Base-by-base conservation (phyloP, 1,140 invertebrate species). In the Globodera ellingtonae region DNA sequence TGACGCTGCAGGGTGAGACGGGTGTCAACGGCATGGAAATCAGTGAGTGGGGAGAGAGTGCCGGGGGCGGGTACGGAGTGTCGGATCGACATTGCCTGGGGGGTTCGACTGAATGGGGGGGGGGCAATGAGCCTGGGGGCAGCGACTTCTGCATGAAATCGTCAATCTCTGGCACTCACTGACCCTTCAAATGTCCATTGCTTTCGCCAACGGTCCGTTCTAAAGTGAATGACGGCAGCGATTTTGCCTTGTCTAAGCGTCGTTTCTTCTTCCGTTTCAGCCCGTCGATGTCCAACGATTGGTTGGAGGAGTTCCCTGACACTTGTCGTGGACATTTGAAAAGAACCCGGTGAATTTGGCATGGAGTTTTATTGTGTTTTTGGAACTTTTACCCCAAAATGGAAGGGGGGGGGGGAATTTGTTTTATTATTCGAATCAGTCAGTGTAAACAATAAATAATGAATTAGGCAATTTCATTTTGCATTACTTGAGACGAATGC, bases 161-260 rank as follows among this genome's bases (percentile, higher is more conserved):
- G 6, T 6, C 56, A 62, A 62, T n/a, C 18, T 2, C 18, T 62
- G 13, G 13, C 52, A 15, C 52, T 18, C 56, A 18, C 56, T 62
- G 56, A 62, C 56, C 56, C 56, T 62, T 62, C 56, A 62, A 62
- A 62, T 62, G 10, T 62, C 56, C 56, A 18, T 62, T 62, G 10
- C 10, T 18, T 62, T 62, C 56, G 56, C 56, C 56, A 62, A 62
- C 18, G 56, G 3, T 18, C 15, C 18, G 56, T 15, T 62, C 56
- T 62, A 62, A 62, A 18, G 66, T 65, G 65, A 77, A 69, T 7
- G 75, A 44, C 13, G 75, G 75, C 65, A 77, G n/a, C 46, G 75
- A 77, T 52, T 50, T 67, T 13, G 75, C 18, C 50, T 77, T 77
- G 21, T 77, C 75, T n/a, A 77, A 50, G 24, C 62, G 24, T 24